These are phyloP conservation scores for Rhodophaea formosa DNA, from an alignment of 2,888 invertebrate genomes.

Conservation along the genomic window DNA sequence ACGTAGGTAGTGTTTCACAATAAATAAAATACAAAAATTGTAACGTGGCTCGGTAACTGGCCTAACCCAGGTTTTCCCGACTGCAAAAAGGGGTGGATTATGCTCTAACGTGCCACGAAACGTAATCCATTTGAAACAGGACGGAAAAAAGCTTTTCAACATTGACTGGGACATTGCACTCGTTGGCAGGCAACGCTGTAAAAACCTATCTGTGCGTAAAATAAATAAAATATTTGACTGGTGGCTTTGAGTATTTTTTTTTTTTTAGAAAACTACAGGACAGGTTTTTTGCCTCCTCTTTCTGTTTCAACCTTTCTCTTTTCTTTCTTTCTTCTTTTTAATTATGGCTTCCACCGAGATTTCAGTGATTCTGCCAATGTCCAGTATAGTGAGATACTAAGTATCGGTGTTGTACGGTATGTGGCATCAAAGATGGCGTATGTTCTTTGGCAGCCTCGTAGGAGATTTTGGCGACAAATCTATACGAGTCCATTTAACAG, in stretches of 20 bases:
- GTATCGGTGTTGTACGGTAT: too few relatives aligned
- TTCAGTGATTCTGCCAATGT: too few relatives aligned
- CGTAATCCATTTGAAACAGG: not conserved
- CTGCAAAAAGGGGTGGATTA: not conserved
- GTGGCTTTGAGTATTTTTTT: not conserved
- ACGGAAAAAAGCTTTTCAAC: not conserved
- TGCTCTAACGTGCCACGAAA: conserved; percentile 4
- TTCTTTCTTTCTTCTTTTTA: too few relatives aligned
- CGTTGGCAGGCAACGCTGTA: not conserved
- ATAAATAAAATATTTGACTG: not conserved
- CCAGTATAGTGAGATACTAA: too few relatives aligned
- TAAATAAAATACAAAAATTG: not conserved
- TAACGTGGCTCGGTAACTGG: not conserved
- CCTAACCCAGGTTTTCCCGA: not conserved
- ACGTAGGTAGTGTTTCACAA: not conserved
- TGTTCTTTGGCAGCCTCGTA: too few relatives aligned
- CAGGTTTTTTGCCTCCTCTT: too few relatives aligned
- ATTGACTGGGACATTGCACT: not conserved
- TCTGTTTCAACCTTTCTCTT: too few relatives aligned
- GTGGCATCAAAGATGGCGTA: too few relatives aligned
- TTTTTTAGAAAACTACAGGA: too few relatives aligned
- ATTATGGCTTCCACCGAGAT: too few relatives aligned
- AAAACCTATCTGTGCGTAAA: not conserved
- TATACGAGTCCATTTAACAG: too few relatives aligned
- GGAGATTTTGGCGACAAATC: too few relatives aligned